These are phyloP conservation scores for Cacoxenus indagator DNA, from an alignment of 2,888 invertebrate species.

Conservation along the genomic window DNA sequence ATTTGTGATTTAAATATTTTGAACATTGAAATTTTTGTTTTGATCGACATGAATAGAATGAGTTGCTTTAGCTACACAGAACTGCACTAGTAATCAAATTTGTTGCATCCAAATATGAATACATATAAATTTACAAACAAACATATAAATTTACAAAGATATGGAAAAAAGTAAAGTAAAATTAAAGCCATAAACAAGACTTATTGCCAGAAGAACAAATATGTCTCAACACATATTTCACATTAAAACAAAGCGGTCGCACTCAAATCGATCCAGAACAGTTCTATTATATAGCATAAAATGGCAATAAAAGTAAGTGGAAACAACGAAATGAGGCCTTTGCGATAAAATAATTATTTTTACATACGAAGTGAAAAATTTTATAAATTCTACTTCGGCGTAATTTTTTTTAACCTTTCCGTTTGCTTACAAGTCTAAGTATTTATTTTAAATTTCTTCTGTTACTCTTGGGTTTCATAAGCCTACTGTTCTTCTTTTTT, in stretches of 20 bases:
- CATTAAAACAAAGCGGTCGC: too few species aligned
- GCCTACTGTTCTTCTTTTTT: conserved; percentile 11
- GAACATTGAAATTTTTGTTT: conserved; percentile 2
- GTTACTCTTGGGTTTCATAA: conserved; percentile 11
- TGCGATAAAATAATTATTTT: background rate
- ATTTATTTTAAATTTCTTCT: conserved; percentile 10
- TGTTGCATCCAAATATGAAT: too few species aligned
- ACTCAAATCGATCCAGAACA: too few species aligned
- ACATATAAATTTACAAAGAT: too few species aligned
- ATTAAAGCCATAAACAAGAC: too few species aligned
- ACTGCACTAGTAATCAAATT: background rate
- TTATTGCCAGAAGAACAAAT: too few species aligned
- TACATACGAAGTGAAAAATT: conserved; percentile 2
- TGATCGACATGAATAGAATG: background rate
- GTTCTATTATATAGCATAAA: too few species aligned
- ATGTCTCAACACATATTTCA: too few species aligned
- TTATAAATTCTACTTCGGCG: conserved; percentile 16
- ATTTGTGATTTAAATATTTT: conserved; percentile 12
- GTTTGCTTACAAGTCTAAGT: conserved; percentile 5
- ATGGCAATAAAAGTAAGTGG: too few species aligned
- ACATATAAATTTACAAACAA: too few species aligned
- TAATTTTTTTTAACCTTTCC: conserved; percentile 9
- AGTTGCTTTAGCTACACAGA: background rate
- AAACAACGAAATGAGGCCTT: too few species aligned
- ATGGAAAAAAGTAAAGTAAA: too few species aligned